A percentile compares a stretch with the other conserved stretches of the same genome.
These are phyloP conservation scores for Dasypus novemcinctus DNA, from an alignment of 2,113 vertebrate species.

Conservation along the genomic window DNA sequence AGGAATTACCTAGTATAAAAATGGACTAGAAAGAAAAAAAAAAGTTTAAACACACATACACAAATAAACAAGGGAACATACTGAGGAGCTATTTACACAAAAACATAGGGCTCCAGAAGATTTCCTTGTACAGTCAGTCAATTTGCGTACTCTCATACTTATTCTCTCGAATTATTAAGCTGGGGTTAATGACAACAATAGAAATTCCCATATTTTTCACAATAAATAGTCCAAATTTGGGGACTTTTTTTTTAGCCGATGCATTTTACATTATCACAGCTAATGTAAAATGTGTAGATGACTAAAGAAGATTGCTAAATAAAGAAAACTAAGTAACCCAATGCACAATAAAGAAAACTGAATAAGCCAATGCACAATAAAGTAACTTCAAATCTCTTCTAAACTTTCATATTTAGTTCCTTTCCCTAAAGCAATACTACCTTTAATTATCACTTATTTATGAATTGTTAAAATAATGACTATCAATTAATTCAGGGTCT, in stretches of 20 bases:
- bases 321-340: slow-evolving; percentile 26
- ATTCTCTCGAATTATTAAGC: neutral
- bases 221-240: neutral
- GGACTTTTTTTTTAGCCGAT: neutral
- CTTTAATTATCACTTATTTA: slow-evolving; percentile 47
- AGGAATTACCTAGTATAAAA: neutral
- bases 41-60: neutral
- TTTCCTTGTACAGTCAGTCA: neutral
- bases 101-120: neutral
- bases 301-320: neutral
- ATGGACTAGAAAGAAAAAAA: neutral
- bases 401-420: neutral
- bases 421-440: neutral
- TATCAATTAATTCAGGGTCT: slow-evolving; percentile 25
- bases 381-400: neutral
- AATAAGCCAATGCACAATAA: neutral
- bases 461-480: slow-evolving; percentile 52
- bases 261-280: neutral
- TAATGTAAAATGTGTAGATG: neutral
- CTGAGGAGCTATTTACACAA: neutral
- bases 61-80: neutral
- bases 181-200: neutral
- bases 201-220: neutral
- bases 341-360: neutral
- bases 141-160: neutral